phyloP scores from a whole-genome alignment of 2,888 invertebrate species.

The Zaprionus lineosus region DNA sequence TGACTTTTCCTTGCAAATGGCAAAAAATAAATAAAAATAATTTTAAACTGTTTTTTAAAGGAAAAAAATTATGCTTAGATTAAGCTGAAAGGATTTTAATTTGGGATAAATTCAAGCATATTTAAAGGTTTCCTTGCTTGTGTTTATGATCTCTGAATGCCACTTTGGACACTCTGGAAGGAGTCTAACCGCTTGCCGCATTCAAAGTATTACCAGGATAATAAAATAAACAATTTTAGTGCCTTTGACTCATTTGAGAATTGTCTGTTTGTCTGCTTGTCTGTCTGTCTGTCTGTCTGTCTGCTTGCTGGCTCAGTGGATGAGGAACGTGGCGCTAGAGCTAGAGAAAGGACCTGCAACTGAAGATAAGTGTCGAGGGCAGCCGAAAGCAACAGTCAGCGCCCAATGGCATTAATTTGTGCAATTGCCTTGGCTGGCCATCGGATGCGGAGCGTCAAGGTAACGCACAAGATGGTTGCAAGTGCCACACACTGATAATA shows the following conservation, averaged over 20 bases:
- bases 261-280: slow-evolving; percentile 64
- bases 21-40: too few relatives aligned
- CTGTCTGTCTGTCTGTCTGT: neutral
- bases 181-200: slow-evolving; percentile 27
- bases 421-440: slow-evolving; percentile 58
- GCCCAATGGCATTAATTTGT: slow-evolving; percentile 74
- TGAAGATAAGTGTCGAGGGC: slow-evolving; percentile 2
- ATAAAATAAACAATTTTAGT: slow-evolving; percentile 82
- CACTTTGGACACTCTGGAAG: too few relatives aligned
- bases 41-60: too few relatives aligned
- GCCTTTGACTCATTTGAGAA: slow-evolving; percentile 81
- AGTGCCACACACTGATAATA: slow-evolving; percentile 38
- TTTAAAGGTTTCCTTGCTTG: too few relatives aligned
- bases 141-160: too few relatives aligned
- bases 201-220: slow-evolving; percentile 49
- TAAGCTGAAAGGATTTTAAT: too few relatives aligned
- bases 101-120: too few relatives aligned
- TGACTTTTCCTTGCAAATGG: too few relatives aligned
- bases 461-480: slow-evolving; percentile 48
- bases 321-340: slow-evolving; percentile 33
- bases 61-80: too few relatives aligned
- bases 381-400: slow-evolving; percentile 55
- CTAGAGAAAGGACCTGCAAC: slow-evolving; percentile 15
- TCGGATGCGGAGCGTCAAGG: slow-evolving; percentile 35
- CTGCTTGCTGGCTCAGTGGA: slow-evolving; percentile 21